Evolutionary conservation across 2,888 invertebrate species (phyloP).

Genomic region (Fragum whitleyi): DNA sequence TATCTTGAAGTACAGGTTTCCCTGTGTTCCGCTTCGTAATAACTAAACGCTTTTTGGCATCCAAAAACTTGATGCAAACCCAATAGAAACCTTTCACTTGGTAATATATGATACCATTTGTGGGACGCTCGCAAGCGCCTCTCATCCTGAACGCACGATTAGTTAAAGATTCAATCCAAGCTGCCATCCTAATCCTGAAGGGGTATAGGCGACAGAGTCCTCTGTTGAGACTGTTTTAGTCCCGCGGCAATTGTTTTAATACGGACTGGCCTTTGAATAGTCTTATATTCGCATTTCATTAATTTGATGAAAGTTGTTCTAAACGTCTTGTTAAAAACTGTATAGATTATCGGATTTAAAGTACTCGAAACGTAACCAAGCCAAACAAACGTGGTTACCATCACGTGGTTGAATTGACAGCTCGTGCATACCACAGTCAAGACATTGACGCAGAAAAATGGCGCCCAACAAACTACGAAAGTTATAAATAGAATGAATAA

Average conservation of each 20-base stretch:
- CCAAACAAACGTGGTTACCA: slow-evolving; percentile 83
- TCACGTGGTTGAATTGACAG: slow-evolving; percentile 88
- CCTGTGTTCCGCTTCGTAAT: no score
- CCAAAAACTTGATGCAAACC: no score
- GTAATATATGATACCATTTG: no score
- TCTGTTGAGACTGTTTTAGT: slow-evolving; percentile 10
- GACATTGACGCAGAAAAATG: slow-evolving; percentile 84
- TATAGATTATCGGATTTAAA: slow-evolving; percentile 85
- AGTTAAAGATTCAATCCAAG: no score
- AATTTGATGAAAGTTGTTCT: slow-evolving; percentile 82
- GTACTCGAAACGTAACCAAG: slow-evolving; percentile 84
- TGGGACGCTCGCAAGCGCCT: no score
- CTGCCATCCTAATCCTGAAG: no score
- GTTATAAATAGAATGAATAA: slow-evolving; percentile 84
- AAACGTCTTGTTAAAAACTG: slow-evolving; percentile 84
- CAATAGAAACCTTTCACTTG: no score
- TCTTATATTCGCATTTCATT: slow-evolving; percentile 78
- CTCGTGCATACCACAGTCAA: slow-evolving; percentile 89
- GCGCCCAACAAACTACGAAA: slow-evolving; percentile 84
- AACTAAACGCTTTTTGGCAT: no score
- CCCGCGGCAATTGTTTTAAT: slow-evolving; percentile 57
- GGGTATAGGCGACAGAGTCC: neutral
- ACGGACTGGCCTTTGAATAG: slow-evolving; percentile 68
- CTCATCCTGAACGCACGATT: no score
- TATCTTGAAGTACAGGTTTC: no score